phyloP scores from a whole-genome alignment of 2,113 vertebrate species.

The Athene cunicularia region DNA sequence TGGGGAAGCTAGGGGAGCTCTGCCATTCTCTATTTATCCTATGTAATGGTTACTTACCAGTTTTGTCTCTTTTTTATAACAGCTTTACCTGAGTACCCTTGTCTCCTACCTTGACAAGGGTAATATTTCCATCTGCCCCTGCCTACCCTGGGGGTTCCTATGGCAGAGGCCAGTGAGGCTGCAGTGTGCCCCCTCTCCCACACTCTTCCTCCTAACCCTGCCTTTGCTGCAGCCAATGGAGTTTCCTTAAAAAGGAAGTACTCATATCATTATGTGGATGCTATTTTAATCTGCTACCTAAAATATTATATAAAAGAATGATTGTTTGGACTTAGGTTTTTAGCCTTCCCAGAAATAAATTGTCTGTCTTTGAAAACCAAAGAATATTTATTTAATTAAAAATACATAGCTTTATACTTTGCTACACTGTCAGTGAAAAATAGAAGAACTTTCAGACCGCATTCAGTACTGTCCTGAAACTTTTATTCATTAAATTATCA shows the following conservation, averaged over 20 bases:
- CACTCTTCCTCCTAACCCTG: neutral
- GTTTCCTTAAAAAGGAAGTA: neutral
- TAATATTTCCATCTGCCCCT: neutral
- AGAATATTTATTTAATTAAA: neutral
- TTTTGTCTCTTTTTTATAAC: neutral
- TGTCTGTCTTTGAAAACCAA: neutral
- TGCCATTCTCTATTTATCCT: accelerated
- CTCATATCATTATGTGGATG: neutral
- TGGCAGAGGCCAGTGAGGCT: neutral
- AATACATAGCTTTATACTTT: neutral
- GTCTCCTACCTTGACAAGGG: neutral
- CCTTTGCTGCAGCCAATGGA: neutral
- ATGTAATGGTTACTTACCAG: accelerated
- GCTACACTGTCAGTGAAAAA: neutral
- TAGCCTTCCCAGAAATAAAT: neutral
- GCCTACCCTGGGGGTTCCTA: neutral
- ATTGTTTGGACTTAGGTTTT: neutral
- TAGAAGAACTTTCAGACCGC: neutral
- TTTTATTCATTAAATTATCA: neutral
- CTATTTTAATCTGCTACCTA: neutral
- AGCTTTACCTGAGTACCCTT: neutral
- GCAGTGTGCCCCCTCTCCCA: accelerated
- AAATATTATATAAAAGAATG: neutral
- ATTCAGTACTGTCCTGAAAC: neutral
- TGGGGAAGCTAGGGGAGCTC: neutral